Percentiles rank a stretch among this genome's conserved stretches.
These are phyloP conservation scores for Lepetodrilus schrolli DNA, from an alignment of 2,888 invertebrate genomes.

Conservation along the genomic window DNA sequence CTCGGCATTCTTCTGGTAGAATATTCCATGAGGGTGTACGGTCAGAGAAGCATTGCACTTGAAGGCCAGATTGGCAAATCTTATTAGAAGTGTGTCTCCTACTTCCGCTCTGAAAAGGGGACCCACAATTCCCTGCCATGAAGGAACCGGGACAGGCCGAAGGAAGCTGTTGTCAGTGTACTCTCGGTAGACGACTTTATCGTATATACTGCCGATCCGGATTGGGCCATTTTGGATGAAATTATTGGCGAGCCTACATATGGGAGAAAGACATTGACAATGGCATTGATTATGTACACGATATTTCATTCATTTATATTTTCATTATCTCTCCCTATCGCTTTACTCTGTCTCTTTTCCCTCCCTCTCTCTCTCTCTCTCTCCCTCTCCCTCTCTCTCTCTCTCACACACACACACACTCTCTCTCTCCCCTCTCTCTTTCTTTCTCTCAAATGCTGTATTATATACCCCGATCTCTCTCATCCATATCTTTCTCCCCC, in stretches of 20 bases:
- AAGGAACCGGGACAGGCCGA: conserved; percentile 24
- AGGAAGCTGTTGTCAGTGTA: conserved; percentile 34
- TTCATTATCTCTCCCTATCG: no score
- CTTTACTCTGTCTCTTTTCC: no score
- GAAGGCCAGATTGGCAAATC: conserved; percentile 32
- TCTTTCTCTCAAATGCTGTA: no score
- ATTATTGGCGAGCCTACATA: conserved; percentile 23
- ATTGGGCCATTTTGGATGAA: conserved; percentile 23
- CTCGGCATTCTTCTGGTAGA: conserved; percentile 37
- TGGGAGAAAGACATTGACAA: no score
- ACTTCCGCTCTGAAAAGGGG: conserved; percentile 36
- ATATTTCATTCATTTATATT: no score
- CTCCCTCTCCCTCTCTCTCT: no score
- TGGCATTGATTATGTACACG: no score
- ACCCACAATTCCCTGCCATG: conserved; percentile 33
- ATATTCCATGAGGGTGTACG: conserved; percentile 37
- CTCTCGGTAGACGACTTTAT: conserved; percentile 35
- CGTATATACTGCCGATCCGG: conserved; percentile 34
- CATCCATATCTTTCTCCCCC: no score
- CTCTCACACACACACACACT: no score
- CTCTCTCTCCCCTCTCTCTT: no score
- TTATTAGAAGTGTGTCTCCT: conserved; percentile 34
- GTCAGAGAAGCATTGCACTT: conserved; percentile 17
- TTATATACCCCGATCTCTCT: no score
- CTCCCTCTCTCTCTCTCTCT: no score